A percentile compares a stretch with the other conserved stretches of the same genome.
phyloP scores from a whole-genome alignment of 1,140 invertebrate species.

The Leptopilina boulardi region DNA sequence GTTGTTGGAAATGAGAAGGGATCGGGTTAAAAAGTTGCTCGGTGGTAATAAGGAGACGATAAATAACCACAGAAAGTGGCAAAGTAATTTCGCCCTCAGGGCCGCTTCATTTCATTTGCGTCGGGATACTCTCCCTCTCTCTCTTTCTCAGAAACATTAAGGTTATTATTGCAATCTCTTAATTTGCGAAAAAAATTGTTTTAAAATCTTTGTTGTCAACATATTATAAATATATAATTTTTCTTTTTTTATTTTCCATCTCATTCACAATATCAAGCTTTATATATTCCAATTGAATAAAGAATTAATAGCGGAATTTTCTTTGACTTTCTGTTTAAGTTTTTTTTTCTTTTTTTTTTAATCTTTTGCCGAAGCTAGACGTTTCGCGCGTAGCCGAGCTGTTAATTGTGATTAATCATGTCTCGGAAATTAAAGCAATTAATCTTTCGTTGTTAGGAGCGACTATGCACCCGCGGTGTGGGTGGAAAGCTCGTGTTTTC shows the following conservation, averaged over 20 bases:
- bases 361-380: conserved; percentile 44
- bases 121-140: conserved; percentile 42
- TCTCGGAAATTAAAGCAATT: conserved; percentile 75
- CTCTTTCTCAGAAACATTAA: conserved; percentile 69
- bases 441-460: conserved; percentile 62
- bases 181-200: conserved; percentile 72
- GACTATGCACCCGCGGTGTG: conserved; percentile 53
- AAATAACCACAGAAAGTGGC: conserved; percentile 71
- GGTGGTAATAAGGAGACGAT: conserved; percentile 69
- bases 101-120: conserved; percentile 51
- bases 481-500: conserved; percentile 49
- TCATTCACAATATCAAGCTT: neutral
- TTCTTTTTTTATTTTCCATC: neutral
- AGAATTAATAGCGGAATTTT: neutral
- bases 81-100: conserved; percentile 70
- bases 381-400: conserved; percentile 54
- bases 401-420: conserved; percentile 75
- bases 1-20: neutral
- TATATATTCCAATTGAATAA: conserved; percentile 3
- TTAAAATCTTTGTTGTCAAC: conserved; percentile 35
- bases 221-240: neutral
- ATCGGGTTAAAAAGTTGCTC: conserved; percentile 38
- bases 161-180: conserved; percentile 74
- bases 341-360: conserved; percentile 38
- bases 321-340: neutral